Conservation (phyloP, 2,797 vertebrate species). For the Meriones psammophilus region DNA sequence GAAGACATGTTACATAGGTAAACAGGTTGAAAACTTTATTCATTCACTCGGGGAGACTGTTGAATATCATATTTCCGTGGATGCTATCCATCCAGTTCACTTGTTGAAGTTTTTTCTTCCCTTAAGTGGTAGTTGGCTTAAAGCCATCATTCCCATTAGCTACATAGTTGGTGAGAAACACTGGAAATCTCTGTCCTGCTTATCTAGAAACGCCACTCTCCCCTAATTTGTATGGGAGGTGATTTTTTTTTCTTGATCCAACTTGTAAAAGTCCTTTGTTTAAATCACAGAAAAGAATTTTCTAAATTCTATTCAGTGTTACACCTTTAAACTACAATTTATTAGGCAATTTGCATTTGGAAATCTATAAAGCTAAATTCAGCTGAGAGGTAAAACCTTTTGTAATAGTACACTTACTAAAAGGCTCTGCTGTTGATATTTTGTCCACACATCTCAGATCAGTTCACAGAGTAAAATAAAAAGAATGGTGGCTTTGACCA, state of each 20-base stretch:
- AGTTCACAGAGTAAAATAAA: neutral
- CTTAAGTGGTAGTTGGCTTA: slow-evolving; percentile 85
- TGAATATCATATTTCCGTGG: slow-evolving; percentile 84
- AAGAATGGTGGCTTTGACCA: slow-evolving; percentile 50
- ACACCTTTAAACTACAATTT: slow-evolving; percentile 60
- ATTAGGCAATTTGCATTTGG: slow-evolving; percentile 59
- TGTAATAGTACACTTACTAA: neutral
- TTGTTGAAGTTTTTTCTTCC: slow-evolving; percentile 73
- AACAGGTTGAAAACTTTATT: slow-evolving; percentile 77
- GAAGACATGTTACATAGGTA: slow-evolving; percentile 70
- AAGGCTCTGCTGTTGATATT: slow-evolving; percentile 21
- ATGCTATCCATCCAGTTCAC: slow-evolving; percentile 82
- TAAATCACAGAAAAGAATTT: slow-evolving; percentile 58
- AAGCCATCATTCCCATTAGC: slow-evolving; percentile 85
- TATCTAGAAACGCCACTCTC: slow-evolving; percentile 83
- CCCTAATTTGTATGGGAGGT: slow-evolving; percentile 78
- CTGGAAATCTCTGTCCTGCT: slow-evolving; percentile 82
- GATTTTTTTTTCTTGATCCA: slow-evolving; percentile 67
- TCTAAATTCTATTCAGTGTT: slow-evolving; percentile 69
- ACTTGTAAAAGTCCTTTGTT: slow-evolving; percentile 80
- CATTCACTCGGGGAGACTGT: slow-evolving; percentile 75
- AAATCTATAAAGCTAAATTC: slow-evolving; percentile 46
- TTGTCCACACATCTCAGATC: neutral
- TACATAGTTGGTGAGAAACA: slow-evolving; percentile 84
- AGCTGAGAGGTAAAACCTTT: slow-evolving; percentile 60